Evolutionary conservation across 2,888 invertebrate species (phyloP), one percentile per base, ranked within the genome.

Genomic region (Thymelicus acteon): DNA sequence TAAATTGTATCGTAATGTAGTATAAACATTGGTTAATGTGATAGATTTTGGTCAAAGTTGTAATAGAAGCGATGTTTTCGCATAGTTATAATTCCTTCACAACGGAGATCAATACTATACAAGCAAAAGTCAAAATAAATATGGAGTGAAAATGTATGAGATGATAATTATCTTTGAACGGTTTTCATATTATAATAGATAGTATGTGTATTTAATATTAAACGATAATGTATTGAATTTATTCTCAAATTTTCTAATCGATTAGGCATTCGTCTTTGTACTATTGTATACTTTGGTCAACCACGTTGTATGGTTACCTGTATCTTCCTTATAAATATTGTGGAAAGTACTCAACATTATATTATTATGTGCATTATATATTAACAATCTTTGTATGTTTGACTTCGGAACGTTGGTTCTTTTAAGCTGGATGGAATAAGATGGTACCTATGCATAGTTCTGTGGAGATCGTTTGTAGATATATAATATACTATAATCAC

Each of bases 201-300:
- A 49, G 31, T 69, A 47, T 61, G 19, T 52, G 52, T 37, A 60
- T 57, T 44, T 31, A 62, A 62, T 24, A 60, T 57, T 44, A n/a
- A 62, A 62, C n/a, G 44, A 58, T 54, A 52, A 48, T 48, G 54
- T 68, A 57, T 62, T 58, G 63, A 69, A 62, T 69, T 57, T 63
- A 48, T 63, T 63, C 62, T 69, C 68, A 60, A 48, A 61, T 60
- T 68, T 68, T 62, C 54, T 62, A 54, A 68, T 44, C 47, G 47
- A 68, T 68, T 68, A 68, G 44, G 39, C 52, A 68, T 61, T 69
- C 52, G 69, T 69, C 69, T 57, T 63, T 54, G 68, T 68, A 54
- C 62, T 68, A 61, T n/a, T 61, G 24, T 8, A 40, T 67, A 60
- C 24, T 65, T 54, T 68, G 61, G 61, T 68, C 31, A 68, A 68